Evolutionary conservation across 2,113 vertebrate species (phyloP), one percentile per base, ranked within the genome.

Genomic region (Acanthochromis polyacanthus): DNA sequence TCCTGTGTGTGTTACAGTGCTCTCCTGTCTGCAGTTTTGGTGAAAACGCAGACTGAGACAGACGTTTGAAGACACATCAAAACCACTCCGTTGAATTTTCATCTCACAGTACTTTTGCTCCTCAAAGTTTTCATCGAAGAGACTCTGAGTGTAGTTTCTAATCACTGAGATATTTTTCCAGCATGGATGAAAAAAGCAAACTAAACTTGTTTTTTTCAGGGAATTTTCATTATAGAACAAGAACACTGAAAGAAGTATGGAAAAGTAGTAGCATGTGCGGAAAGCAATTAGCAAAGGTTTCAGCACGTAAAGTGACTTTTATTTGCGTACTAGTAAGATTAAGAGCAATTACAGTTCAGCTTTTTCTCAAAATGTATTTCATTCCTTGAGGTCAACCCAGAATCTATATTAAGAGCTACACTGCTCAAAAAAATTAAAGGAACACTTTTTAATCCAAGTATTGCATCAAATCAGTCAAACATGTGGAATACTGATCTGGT

Each of bases 181-280:
- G 1, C 45, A 43, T 9, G 10, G 19, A 2, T 30, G 4, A 59
- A 53, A 46, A 53, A 46, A 84, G 71, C 52, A 71, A 75, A 87
- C 9, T 36, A 36, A 36, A 36, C 7, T 6, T 36, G 10, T 87
- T 94, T 96, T 71, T 23, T 95, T 23, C 22, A 93, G 91, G 93
- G 93, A 92, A 91, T 94, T 87, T 91, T 87, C 85, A 80, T 92
- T 79, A 61, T 85, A 88, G 80, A 81, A 60, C 4, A 25, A 58
- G 30, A 25, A 55, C 84, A 15, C 32, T 62, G 2, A 46, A 64
- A 40, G 10, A 10, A 23, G 88, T 91, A 93, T 92, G 12, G 82
- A 94, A 95, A 95, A 96, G 95, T 94, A 93, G 93, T 94, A 93
- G 94, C 93, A 92, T 95, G 95, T 95, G 95, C 95, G 94, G 95